Conservation (phyloP, 1,140 invertebrate genomes). For the Hypsibius dujardini region DNA sequence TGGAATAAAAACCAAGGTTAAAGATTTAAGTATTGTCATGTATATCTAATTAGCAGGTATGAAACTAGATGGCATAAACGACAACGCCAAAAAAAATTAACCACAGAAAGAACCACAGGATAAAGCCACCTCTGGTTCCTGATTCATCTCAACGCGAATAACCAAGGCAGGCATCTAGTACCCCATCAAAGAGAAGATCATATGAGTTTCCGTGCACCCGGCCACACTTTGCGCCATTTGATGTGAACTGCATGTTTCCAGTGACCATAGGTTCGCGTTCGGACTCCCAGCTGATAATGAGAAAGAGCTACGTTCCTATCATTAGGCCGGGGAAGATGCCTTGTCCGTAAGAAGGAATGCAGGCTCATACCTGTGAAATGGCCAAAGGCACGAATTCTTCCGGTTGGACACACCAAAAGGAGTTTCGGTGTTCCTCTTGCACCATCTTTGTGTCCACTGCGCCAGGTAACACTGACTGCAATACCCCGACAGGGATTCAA, state of each 20-base stretch:
- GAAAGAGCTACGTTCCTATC: not conserved
- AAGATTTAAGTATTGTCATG: too few species aligned
- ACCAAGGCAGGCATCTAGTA: too few species aligned
- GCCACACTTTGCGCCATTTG: not conserved
- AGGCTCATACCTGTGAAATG: not conserved
- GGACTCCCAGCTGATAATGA: slow-evolving; percentile 6
- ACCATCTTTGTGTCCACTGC: slow-evolving; percentile 11
- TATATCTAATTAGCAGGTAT: too few species aligned
- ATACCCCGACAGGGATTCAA: too few species aligned
- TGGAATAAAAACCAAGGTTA: too few species aligned
- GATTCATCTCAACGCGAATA: too few species aligned
- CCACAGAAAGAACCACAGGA: too few species aligned
- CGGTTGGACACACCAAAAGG: slow-evolving; percentile 8
- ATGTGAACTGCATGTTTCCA: slow-evolving; percentile 14
- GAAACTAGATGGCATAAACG: too few species aligned
- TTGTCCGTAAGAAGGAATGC: not conserved
- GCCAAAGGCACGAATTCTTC: not conserved
- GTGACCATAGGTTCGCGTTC: slow-evolving; percentile 16
- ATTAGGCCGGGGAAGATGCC: not conserved
- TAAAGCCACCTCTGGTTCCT: too few species aligned
- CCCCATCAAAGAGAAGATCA: too few species aligned
- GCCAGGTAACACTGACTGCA: slow-evolving; percentile 9
- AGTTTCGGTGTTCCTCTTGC: not conserved
- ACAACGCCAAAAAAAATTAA: too few species aligned
- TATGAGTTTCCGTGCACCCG: too few species aligned